These are phyloP conservation scores for Aptenodytes forsteri DNA, from an alignment of 2,113 vertebrate genomes.

Conservation along the genomic window DNA sequence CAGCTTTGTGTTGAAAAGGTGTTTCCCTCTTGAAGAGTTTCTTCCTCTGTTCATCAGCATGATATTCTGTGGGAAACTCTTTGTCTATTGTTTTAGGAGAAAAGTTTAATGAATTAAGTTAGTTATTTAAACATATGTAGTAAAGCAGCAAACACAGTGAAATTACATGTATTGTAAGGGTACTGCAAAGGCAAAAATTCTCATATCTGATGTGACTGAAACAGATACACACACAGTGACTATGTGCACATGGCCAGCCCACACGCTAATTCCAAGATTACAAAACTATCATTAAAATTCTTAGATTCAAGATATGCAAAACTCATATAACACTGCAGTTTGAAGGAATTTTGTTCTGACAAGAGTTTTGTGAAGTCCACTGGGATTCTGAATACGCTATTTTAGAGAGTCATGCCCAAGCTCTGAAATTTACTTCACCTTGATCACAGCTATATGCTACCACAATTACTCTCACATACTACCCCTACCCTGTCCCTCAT, in stretches of 20 bases:
- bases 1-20: constrained; percentile 35
- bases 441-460: not conserved
- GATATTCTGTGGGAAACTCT: not conserved
- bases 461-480: not conserved
- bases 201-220: not conserved
- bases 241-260: not conserved
- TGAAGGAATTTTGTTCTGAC: not conserved
- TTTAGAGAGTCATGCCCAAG: not conserved
- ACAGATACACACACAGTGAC: not conserved
- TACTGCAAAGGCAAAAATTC: not conserved
- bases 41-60: not conserved
- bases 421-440: not conserved
- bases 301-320: not conserved
- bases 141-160: not conserved
- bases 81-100: not conserved
- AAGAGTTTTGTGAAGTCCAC: not conserved
- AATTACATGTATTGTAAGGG: not conserved
- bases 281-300: not conserved
- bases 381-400: not conserved
- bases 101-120: not conserved
- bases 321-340: not conserved
- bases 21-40: not conserved
- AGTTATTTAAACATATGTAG: not conserved
- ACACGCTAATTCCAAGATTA: not conserved
- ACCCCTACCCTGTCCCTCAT: not conserved